These are phyloP conservation scores for Acleris holmiana DNA, from an alignment of 2,888 invertebrate species.

Conservation along the genomic window DNA sequence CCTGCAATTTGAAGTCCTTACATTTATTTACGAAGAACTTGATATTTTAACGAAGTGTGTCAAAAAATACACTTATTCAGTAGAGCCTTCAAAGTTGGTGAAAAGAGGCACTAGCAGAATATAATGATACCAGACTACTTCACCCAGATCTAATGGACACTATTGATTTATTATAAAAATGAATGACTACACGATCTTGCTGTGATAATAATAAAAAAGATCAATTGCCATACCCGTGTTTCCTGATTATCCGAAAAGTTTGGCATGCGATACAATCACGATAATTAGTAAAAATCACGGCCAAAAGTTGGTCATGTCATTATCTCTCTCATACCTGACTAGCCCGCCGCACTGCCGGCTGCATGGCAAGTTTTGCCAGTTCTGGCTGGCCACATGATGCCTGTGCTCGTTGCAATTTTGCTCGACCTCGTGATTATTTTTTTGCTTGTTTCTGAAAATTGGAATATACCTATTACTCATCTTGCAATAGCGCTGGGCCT, in stretches of 20 bases:
- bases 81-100: too few relatives aligned
- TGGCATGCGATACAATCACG: slow-evolving; percentile 61
- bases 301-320: slow-evolving; percentile 62
- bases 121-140: too few relatives aligned
- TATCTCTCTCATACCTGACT: slow-evolving; percentile 72
- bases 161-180: slow-evolving; percentile 3
- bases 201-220: neutral
- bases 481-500: too few relatives aligned
- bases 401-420: slow-evolving; percentile 50
- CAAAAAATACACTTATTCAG: too few relatives aligned
- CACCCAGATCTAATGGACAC: neutral
- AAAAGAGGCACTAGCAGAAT: too few relatives aligned
- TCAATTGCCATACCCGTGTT: slow-evolving; percentile 58
- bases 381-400: slow-evolving; percentile 57
- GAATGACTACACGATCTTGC: neutral
- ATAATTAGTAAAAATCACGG: slow-evolving; percentile 60
- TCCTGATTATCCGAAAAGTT: slow-evolving; percentile 55
- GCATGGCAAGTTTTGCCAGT: slow-evolving; percentile 69
- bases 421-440: slow-evolving; percentile 37
- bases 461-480: neutral
- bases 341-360: slow-evolving; percentile 74
- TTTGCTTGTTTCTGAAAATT: slow-evolving; percentile 54
- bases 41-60: too few relatives aligned
- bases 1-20: too few relatives aligned
- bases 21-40: too few relatives aligned